A percentile compares a stretch with the other conserved stretches of the same genome.
Conservation (phyloP, 2,113 vertebrate genomes). For the Entelurus aequoreus region DNA sequence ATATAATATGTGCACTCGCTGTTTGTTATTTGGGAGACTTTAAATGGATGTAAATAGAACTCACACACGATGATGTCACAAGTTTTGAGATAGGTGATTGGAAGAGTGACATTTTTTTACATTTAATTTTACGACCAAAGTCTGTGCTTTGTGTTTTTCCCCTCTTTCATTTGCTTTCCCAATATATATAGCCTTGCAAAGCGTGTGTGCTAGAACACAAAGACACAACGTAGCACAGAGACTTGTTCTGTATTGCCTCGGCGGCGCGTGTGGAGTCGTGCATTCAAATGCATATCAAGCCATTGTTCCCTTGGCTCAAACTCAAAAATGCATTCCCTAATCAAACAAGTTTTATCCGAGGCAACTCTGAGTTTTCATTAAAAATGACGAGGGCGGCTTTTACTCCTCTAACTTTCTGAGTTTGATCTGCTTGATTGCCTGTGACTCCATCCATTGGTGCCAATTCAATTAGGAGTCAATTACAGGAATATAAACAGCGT, state of each 20-base stretch:
- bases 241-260: slow-evolving; percentile 35
- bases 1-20: too few relatives aligned
- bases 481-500: slow-evolving; percentile 71
- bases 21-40: too few relatives aligned
- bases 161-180: slow-evolving; percentile 50
- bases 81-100: background rate
- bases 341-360: slow-evolving; percentile 47
- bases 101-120: slow-evolving; percentile 5
- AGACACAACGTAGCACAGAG: slow-evolving; percentile 31
- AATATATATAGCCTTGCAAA: slow-evolving; percentile 37
- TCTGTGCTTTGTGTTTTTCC: slow-evolving; percentile 22
- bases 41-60: slow-evolving; percentile 2
- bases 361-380: slow-evolving; percentile 49
- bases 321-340: slow-evolving; percentile 48
- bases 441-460: slow-evolving; percentile 61
- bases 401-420: slow-evolving; percentile 49
- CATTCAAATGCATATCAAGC: slow-evolving; percentile 62
- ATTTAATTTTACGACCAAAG: slow-evolving; percentile 26
- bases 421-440: slow-evolving; percentile 27
- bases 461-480: slow-evolving; percentile 86
- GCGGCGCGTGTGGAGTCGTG: slow-evolving; percentile 22
- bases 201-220: slow-evolving; percentile 46
- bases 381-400: slow-evolving; percentile 45
- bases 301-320: slow-evolving; percentile 39
- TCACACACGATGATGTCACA: background rate